Conservation (phyloP, 2,797 vertebrate genomes). For the Tokudaia tokunoshimensis region DNA sequence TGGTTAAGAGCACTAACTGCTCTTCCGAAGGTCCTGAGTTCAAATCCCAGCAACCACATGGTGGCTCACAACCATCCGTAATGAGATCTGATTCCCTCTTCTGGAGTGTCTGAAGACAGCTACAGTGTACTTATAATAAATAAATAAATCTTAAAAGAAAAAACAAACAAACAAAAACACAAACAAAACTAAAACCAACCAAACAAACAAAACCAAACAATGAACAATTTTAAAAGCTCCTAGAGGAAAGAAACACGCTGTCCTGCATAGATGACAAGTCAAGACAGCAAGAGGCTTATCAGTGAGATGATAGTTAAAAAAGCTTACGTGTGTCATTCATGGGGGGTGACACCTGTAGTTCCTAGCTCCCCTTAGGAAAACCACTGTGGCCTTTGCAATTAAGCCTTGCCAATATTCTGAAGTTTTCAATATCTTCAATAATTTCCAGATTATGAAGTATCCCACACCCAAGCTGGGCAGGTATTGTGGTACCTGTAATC, state of each 20-base stretch:
- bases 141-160: no score
- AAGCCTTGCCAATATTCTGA: conserved; percentile 48
- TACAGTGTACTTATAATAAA: no score
- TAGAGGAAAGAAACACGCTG: background rate
- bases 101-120: no score
- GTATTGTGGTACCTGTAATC: background rate
- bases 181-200: background rate
- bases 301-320: background rate
- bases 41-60: no score
- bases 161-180: background rate
- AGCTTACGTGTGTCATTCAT: background rate
- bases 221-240: conserved; percentile 43
- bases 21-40: no score
- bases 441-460: conserved; percentile 64
- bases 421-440: conserved; percentile 64
- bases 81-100: no score
- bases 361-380: background rate
- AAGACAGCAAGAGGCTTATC: conserved; percentile 10
- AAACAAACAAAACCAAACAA: background rate
- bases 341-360: conserved; percentile 28
- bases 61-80: no score
- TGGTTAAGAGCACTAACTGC: no score
- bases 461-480: background rate
- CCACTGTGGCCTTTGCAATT: conserved; percentile 57
- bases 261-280: background rate